Evolutionary conservation across 92 coral and sea anemone genomes (phyloP).

Genomic region (Porites evermanni): DNA sequence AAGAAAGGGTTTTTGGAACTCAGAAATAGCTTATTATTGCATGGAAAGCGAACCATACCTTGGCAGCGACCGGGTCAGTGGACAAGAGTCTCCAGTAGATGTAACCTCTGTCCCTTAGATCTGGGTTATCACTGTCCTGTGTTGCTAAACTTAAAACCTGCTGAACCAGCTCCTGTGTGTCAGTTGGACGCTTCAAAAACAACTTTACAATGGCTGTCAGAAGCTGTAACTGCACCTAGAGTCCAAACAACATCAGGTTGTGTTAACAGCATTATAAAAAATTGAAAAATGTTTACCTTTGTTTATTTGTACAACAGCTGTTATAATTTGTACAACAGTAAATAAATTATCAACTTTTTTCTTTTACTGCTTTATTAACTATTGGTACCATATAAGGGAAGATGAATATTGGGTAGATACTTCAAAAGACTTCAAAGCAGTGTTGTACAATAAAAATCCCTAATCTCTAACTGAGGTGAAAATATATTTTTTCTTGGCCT

Average conservation of each 20-base stretch:
- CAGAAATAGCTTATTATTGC: not conserved
- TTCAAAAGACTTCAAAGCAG: too few species aligned
- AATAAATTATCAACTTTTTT: too few species aligned
- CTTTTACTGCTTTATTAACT: too few species aligned
- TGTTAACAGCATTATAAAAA: not conserved
- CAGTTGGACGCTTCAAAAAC: constrained; percentile 98
- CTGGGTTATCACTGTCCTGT: constrained; percentile 99
- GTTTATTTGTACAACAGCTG: too few species aligned
- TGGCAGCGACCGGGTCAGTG: constrained; percentile 99
- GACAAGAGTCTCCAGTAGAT: constrained; percentile 99
- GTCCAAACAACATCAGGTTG: not conserved
- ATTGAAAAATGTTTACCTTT: too few species aligned
- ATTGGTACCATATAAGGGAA: too few species aligned
- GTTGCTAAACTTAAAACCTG: constrained; percentile 99
- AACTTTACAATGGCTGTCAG: constrained; percentile 96
- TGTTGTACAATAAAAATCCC: too few species aligned
- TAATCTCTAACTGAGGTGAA: too few species aligned
- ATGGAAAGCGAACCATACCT: constrained; percentile 53
- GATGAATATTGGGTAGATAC: too few species aligned
- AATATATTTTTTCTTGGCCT: too few species aligned
- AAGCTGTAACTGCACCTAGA: constrained; percentile 95
- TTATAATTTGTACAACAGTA: too few species aligned
- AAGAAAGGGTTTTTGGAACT: too few species aligned
- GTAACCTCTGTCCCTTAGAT: constrained; percentile 96
- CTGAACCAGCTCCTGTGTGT: constrained; percentile 98